Conservation (phyloP, 2,888 invertebrate species). For the Tenthredo amoena region DNA sequence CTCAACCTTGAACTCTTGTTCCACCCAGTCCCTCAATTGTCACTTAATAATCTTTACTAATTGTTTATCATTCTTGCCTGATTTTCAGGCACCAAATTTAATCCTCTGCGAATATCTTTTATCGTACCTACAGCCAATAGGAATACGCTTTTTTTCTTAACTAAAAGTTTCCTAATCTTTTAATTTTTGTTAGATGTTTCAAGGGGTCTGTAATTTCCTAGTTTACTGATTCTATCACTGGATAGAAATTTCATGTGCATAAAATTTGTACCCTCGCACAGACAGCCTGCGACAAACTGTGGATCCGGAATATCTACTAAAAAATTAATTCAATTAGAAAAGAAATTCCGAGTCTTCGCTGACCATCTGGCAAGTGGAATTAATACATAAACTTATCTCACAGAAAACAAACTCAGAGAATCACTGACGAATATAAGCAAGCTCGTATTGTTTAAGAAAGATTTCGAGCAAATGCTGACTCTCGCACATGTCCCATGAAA, state of each 20-base stretch:
- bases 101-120: neutral
- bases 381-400: too few species aligned
- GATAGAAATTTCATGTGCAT: neutral
- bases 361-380: neutral
- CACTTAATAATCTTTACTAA: neutral
- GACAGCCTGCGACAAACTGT: neutral
- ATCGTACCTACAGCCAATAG: neutral
- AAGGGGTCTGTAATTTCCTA: neutral
- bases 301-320: neutral
- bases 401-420: neutral
- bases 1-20: neutral
- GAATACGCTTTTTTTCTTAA: neutral
- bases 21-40: neutral
- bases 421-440: neutral
- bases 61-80: neutral
- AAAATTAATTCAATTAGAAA: neutral
- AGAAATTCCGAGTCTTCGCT: neutral
- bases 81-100: neutral
- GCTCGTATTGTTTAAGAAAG: neutral
- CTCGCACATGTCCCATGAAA: neutral
- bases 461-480: neutral
- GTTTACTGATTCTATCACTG: neutral
- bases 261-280: neutral
- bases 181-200: neutral
- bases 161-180: neutral